A percentile compares a stretch with the other conserved stretches of the same genome.
phyloP scores from a whole-genome alignment of 2,797 vertebrate genomes.

The Margarornis squamiger region DNA sequence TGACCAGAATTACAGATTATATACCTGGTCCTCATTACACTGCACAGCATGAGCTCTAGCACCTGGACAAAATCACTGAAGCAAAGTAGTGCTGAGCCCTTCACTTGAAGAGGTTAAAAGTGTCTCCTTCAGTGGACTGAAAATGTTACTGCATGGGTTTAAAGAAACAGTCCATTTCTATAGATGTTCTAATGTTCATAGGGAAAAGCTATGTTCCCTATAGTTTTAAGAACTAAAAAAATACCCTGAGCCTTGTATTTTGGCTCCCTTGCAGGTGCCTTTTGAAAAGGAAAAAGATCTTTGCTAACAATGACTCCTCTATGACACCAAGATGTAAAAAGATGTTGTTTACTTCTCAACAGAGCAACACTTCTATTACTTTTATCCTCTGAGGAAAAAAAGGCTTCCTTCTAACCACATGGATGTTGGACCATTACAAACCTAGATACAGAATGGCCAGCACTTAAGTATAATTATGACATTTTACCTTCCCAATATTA shows the following conservation, averaged over 20 bases:
- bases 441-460: slow-evolving; percentile 10
- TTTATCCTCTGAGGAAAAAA: neutral
- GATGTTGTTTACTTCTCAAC: neutral
- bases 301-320: neutral
- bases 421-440: slow-evolving; percentile 8
- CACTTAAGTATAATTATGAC: neutral
- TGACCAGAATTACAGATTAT: neutral
- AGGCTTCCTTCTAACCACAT: neutral
- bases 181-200: neutral
- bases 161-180: neutral
- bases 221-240: neutral
- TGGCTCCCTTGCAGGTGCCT: neutral
- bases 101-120: slow-evolving; percentile 41
- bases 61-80: slow-evolving; percentile 50
- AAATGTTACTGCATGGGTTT: neutral
- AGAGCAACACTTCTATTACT: slow-evolving; percentile 21
- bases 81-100: neutral
- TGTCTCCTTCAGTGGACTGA: neutral
- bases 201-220: neutral
- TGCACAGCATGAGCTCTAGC: slow-evolving; percentile 18
- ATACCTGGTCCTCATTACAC: neutral
- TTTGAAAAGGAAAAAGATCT: neutral
- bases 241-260: neutral
- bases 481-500: neutral
- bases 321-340: neutral